Percentiles rank a stretch among this genome's conserved stretches.
phyloP scores from a whole-genome alignment of 92 coral and sea anemone species.

The Anthopleura xanthogrammica region DNA sequence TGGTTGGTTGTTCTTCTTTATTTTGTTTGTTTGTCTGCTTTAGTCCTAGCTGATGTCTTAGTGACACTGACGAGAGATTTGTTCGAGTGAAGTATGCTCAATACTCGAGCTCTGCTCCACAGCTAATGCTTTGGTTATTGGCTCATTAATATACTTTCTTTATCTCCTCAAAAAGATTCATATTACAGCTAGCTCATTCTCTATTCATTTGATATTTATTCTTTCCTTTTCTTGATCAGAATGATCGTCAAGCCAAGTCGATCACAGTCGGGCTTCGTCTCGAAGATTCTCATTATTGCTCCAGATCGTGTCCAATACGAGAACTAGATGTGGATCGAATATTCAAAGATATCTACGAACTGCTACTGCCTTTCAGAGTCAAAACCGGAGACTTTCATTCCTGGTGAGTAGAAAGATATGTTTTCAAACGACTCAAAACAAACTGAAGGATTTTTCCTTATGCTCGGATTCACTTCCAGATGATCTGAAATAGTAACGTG shows the following conservation, averaged over 20 bases:
- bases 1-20: no score
- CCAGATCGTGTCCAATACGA: slow-evolving; percentile 80
- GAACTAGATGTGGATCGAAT: slow-evolving; percentile 52
- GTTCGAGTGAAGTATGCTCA: no score
- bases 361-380: slow-evolving; percentile 63
- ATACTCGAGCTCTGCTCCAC: not conserved
- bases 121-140: not conserved
- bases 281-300: slow-evolving; percentile 56
- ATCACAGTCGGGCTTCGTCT: slow-evolving; percentile 68
- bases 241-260: slow-evolving; percentile 76
- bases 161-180: not conserved
- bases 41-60: no score
- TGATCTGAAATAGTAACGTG: no score
- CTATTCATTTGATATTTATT: not conserved
- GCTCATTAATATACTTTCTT: no score
- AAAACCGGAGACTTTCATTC: slow-evolving; percentile 36
- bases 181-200: not conserved
- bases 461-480: no score
- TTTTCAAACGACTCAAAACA: not conserved
- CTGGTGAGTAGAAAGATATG: slow-evolving; percentile 46
- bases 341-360: slow-evolving; percentile 53
- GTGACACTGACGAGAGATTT: no score
- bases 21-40: no score
- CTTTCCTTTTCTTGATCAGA: slow-evolving; percentile 36
- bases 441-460: not conserved